A percentile compares a stretch with the other conserved stretches of the same genome.
Evolutionary conservation across 2,113 vertebrate species (phyloP).

Genomic region (Halichoerus grypus): DNA sequence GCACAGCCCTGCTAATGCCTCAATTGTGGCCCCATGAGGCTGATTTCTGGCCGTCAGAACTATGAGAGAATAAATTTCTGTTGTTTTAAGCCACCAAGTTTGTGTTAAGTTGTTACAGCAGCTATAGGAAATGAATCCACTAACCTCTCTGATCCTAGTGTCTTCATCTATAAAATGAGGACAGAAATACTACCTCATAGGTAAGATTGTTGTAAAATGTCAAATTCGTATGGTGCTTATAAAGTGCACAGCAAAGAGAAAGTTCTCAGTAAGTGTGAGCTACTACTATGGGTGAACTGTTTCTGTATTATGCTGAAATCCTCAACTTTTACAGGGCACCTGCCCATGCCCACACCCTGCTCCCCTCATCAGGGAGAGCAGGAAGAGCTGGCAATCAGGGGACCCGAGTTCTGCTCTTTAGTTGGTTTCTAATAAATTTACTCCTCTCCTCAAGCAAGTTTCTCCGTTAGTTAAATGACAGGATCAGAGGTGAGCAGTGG

Average conservation of each 20-base stretch:
- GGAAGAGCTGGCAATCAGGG: neutral
- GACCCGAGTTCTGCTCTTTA: neutral
- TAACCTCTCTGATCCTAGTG: neutral
- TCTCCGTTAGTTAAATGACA: conserved; percentile 43
- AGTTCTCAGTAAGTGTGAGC: neutral
- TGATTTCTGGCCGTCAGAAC: neutral
- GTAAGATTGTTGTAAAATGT: neutral
- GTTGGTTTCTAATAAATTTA: neutral
- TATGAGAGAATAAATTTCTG: conserved; percentile 29
- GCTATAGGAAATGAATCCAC: neutral
- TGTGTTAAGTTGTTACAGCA: neutral
- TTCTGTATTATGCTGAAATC: neutral
- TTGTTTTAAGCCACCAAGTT: conserved; percentile 42
- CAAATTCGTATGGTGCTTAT: neutral
- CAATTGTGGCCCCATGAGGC: neutral
- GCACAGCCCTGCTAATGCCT: neutral
- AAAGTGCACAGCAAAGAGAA: neutral
- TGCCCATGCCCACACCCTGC: neutral
- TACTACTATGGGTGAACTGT: neutral
- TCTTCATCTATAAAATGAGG: neutral
- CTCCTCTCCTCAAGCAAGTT: neutral
- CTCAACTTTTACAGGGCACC: neutral
- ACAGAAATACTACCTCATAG: neutral
- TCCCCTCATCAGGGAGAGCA: neutral
- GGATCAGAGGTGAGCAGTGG: neutral